Evolutionary conservation across 2,797 vertebrate genomes (phyloP).

Genomic region (Hydrophis major): DNA sequence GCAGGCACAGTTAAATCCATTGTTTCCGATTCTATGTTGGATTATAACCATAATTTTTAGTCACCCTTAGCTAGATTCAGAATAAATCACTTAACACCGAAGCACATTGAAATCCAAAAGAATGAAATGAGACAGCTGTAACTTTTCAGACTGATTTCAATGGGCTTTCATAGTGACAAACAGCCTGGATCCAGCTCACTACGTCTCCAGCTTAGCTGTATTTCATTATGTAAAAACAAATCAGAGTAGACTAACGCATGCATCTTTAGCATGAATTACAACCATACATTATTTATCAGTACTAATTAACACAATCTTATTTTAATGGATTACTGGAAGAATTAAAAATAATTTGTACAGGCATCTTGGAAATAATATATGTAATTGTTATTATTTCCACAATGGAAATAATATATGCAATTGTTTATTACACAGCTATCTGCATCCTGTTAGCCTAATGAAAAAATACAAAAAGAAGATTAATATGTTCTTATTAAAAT

Average conservation of each 20-base stretch:
- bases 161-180: neutral
- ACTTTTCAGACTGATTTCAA: neutral
- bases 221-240: neutral
- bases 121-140: neutral
- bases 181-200: neutral
- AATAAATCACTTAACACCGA: neutral
- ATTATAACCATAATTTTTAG: neutral
- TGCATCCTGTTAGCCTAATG: neutral
- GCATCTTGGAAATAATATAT: neutral
- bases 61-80: neutral
- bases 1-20: neutral
- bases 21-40: neutral
- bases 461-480: neutral
- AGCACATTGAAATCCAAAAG: neutral
- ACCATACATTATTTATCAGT: neutral
- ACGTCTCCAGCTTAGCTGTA: neutral
- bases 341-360: neutral
- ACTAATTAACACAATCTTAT: neutral
- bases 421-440: neutral
- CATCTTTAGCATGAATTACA: neutral
- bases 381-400: neutral
- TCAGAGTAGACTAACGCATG: neutral
- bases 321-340: neutral
- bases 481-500: neutral
- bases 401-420: neutral